A percentile compares a stretch with the other conserved stretches of the same genome.
Evolutionary conservation across 2,113 vertebrate species (phyloP).

Genomic region (Perognathus longimembris): DNA sequence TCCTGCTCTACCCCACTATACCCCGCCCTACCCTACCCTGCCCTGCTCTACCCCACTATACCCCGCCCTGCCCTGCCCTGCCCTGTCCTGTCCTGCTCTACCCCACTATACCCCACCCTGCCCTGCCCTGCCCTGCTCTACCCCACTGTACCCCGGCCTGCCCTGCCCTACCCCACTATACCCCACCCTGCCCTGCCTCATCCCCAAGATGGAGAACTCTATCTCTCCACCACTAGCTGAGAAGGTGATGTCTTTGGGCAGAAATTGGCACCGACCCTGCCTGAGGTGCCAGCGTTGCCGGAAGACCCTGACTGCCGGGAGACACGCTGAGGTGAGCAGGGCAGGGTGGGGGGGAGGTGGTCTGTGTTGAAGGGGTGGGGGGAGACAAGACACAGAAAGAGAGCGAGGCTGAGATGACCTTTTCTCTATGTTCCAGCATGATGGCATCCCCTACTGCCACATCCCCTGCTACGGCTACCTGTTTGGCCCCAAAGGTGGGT

Average conservation of each 20-base stretch:
- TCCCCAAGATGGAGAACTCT: not conserved
- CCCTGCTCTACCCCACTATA: too few species aligned
- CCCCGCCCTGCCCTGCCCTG: not conserved
- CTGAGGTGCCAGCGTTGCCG: slow-evolving; percentile 87
- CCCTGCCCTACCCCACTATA: too few species aligned
- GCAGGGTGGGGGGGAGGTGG: too few species aligned
- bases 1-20: too few species aligned
- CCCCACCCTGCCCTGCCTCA: not conserved
- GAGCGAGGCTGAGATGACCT: not conserved
- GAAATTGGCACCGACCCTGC: slow-evolving; percentile 89
- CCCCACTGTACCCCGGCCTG: too few species aligned
- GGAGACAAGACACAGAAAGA: slow-evolving; percentile 2
- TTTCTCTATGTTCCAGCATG: slow-evolving; percentile 83
- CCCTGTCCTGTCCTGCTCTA: too few species aligned
- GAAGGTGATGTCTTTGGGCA: slow-evolving; percentile 85
- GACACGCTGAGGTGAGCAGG: slow-evolving; percentile 85
- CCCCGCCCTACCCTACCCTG: not conserved
- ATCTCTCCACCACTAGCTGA: slow-evolving; percentile 75
- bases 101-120: too few species aligned
- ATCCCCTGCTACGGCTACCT: slow-evolving; percentile 88
- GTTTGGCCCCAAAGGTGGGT: slow-evolving; percentile 88
- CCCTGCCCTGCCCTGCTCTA: too few species aligned
- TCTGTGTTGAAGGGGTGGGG: not conserved
- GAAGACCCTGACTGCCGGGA: slow-evolving; percentile 86
- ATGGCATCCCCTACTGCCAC: slow-evolving; percentile 86